Base-by-base conservation (phyloP, 2,113 vertebrate genomes). In the Limanda limanda region DNA sequence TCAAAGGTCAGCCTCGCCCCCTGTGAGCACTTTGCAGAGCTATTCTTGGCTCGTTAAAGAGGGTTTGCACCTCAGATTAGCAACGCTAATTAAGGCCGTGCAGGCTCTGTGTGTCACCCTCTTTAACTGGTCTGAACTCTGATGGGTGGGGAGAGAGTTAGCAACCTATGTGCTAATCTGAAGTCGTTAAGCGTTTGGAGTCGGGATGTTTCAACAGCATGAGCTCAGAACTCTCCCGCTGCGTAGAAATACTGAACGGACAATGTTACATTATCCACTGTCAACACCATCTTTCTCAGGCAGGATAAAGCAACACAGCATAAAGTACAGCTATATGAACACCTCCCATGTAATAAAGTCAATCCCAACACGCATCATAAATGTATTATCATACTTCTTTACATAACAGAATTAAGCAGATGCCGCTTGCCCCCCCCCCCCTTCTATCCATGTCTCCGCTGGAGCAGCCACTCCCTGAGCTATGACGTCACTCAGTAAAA, bases 401-500 rank as follows among this genome's bases (percentile, higher is more conserved):
- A 95, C 88, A 89, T 94, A 95, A 94, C 82, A 74, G 88, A 91
- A 90, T 90, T 88, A 90, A 90, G 76, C 92, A 89, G 91, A 90
- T 92, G 87, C 84, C 35, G 68, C 72, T 71, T 20, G 35, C 25
- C 25, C 25, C 25, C 47, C 25, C 24, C 12, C 18, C 74, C 37
- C 3, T 52, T 77, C 73, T 84, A 8, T 18, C 31, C 21, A 14
- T 87, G 91, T 89, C 88, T 61, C 72, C 21, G 20, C 59, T 13
- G 14, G 57, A 18, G 64, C 80, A 83, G 83, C 94, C 94, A 93
- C 91, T 93, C 89, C 64, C 25, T 58, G 3, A 14, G 24, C 71
- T 37, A 84, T 92, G 92, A 94, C 88, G 82, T 95, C 94, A 94
- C 90, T 86, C 60, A 18, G 87, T 92, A 94, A 94, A 93, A 93